Evolutionary conservation across 2,797 vertebrate genomes (phyloP).

Genomic region (Nyctalus aviator): DNA sequence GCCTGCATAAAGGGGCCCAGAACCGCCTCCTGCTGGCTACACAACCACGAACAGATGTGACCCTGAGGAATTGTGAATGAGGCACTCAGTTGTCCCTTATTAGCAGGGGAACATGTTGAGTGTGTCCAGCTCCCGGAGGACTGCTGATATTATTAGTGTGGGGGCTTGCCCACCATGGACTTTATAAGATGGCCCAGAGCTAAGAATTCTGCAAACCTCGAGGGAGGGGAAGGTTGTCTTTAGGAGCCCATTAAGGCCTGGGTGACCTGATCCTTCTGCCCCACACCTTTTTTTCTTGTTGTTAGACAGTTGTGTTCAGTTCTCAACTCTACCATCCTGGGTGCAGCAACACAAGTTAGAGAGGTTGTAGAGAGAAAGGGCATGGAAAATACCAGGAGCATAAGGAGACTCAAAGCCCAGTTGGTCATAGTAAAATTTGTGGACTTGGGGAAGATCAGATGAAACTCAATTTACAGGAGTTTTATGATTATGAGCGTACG

Average conservation of each 20-base stretch:
- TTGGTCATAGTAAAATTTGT: neutral
- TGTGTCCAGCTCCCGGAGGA: constrained; percentile 3
- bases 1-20: constrained; percentile 28
- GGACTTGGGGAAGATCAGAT: neutral
- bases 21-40: constrained; percentile 43
- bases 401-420: neutral
- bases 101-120: constrained; percentile 46
- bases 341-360: neutral
- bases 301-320: neutral
- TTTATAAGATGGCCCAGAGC: neutral
- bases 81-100: constrained; percentile 35
- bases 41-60: neutral
- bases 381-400: neutral
- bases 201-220: neutral
- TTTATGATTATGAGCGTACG: neutral
- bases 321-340: neutral
- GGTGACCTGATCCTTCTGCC: neutral
- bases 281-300: neutral
- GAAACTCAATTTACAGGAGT: neutral
- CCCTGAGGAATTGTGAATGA: constrained; percentile 53
- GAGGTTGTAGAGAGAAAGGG: rapidly evolving
- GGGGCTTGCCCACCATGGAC: constrained; percentile 21
- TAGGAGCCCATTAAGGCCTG: neutral
- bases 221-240: neutral
- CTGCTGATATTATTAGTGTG: constrained; percentile 11